Base-by-base conservation (phyloP, 2,113 vertebrate genomes). In the Dryoscopus gambensis region DNA sequence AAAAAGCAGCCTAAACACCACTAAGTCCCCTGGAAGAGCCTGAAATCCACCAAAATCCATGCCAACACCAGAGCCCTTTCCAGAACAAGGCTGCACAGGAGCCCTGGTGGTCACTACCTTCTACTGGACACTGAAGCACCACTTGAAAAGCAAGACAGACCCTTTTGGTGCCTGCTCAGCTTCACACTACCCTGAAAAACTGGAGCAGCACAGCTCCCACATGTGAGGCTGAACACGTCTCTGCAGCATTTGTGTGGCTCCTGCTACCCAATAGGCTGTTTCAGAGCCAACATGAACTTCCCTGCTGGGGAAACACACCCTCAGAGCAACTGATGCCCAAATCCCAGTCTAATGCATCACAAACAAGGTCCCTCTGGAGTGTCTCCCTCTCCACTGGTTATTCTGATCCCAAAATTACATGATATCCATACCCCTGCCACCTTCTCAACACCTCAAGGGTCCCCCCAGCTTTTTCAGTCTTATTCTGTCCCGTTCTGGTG, bases 191-290 rank as follows among this genome's bases (percentile, higher is more conserved):
- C 10, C 82, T 23, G 39, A 18, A 27, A 25, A 74, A 55, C 3
- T 8, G 52, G 40, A 87, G 50, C n/a, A 40, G 42, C 2, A 84
- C 7, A 67, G 60, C 22, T 10, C 18, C 28, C 60, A 37, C 15
- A 22, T 0, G 2, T 1, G 5, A 69, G 27, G 56, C 31, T 33
- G 35, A 82, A 40, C 28, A 55, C 0, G 0, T 3, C 30, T 28
- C 24, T 60, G 37, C 17, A 59, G 18, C 0, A 0, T 12, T 15
- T 24, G 0, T 3, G 7, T 16, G 50, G 35, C 35, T 90, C 56
- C 42, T 49, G 74, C 55, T 16, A 78, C 47, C 47, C 11, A 53
- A 7, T 7, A 42, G 24, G 16, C 15, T 59, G n/a, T 5, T 46
- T 52, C 44, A 42, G 35, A 59, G 22, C 5, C 1, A 60, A 17